Conservation (phyloP, 2,888 invertebrate genomes). For the Loripinus fragilis region DNA sequence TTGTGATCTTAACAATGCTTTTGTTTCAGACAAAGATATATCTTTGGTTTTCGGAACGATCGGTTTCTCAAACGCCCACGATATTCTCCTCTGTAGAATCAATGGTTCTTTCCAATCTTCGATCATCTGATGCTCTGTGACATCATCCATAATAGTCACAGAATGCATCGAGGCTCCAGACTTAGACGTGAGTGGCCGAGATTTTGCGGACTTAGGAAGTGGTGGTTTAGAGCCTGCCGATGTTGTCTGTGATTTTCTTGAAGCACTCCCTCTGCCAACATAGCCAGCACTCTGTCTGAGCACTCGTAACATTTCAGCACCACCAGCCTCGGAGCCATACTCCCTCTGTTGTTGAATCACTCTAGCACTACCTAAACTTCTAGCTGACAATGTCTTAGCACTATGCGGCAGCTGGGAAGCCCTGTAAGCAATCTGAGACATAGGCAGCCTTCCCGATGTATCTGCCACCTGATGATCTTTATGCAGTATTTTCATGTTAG, state of each 20-base stretch:
- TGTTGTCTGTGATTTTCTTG: conserved; percentile 44
- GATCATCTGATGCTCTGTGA: conserved; percentile 62
- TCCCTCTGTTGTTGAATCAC: conserved; percentile 64
- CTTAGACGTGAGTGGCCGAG: conserved; percentile 63
- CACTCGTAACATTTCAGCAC: conserved; percentile 16
- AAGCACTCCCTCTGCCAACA: conserved; percentile 32
- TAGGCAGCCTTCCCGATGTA: conserved; percentile 35
- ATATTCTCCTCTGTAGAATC: conserved; percentile 72
- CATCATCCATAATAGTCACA: conserved; percentile 71
- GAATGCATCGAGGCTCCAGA: conserved; percentile 66
- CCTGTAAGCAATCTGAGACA: conserved; percentile 64
- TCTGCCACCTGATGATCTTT: conserved; percentile 45
- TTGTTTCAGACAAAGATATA: conserved; percentile 79
- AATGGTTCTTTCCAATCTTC: conserved; percentile 51
- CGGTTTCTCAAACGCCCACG: conserved; percentile 82
- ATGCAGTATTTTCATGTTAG: conserved; percentile 77
- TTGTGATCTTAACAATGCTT: conserved; percentile 80
- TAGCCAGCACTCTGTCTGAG: background rate
- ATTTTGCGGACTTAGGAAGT: conserved; percentile 56
- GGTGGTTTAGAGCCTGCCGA: conserved; percentile 64
- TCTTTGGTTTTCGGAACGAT: conserved; percentile 71
- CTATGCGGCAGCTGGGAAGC: conserved; percentile 78
- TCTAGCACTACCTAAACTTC: conserved; percentile 73
- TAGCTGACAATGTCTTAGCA: conserved; percentile 77
- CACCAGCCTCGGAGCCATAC: conserved; percentile 9